Conservation (phyloP, 92 coral and sea anemone species). For the Anthopleura xanthogrammica region DNA sequence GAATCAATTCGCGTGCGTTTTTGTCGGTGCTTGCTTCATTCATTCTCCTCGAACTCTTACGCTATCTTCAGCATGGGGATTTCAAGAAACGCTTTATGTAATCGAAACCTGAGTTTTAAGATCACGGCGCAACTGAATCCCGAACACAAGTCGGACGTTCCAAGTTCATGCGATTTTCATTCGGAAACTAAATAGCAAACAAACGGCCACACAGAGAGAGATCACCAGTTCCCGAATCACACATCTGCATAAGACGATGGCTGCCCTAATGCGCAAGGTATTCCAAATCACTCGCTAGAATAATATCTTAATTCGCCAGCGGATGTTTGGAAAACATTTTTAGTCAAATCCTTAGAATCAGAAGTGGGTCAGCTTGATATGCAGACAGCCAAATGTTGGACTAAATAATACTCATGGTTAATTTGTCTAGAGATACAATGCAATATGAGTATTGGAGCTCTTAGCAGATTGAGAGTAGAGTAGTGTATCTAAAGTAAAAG, state of each 20-base stretch:
- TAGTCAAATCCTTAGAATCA: conserved; percentile 13
- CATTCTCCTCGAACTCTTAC: neutral
- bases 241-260: conserved; percentile 9
- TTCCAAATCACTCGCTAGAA: conserved; percentile 8
- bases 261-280: neutral
- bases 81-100: conserved; percentile 28
- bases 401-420: neutral
- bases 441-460: conserved; percentile 11
- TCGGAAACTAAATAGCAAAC: conserved; percentile 7
- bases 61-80: conserved; percentile 20
- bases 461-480: conserved; percentile 8
- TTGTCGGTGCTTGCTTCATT: neutral
- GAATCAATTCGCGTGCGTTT: neutral
- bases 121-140: conserved; percentile 16
- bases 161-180: conserved; percentile 10
- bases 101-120: conserved; percentile 21
- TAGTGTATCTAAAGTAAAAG: conserved; percentile 14
- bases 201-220: conserved; percentile 29
- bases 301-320: conserved; percentile 3
- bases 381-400: conserved; percentile 21
- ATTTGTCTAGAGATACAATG: neutral
- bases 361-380: neutral
- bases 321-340: conserved; percentile 34
- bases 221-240: conserved; percentile 6
- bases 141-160: conserved; percentile 14